A percentile compares a stretch with the other conserved stretches of the same genome.
Conservation (phyloP, 1,140 invertebrate genomes). For the Eumaeus atala region DNA sequence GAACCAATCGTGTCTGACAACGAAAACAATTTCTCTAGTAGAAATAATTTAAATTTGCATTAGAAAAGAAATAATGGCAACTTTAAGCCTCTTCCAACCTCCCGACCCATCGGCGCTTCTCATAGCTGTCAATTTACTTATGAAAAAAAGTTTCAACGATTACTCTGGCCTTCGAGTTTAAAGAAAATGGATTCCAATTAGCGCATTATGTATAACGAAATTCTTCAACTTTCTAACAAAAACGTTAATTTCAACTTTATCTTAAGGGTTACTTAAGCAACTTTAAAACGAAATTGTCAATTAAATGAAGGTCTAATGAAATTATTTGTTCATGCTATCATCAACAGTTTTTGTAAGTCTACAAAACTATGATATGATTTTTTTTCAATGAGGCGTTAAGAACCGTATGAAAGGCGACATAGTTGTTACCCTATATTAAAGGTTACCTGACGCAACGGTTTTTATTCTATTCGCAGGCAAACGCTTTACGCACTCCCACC, state of each 20-base stretch:
- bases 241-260: slow-evolving; percentile 10
- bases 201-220: slow-evolving; percentile 1
- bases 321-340: too few relatives aligned
- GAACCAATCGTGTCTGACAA: not conserved
- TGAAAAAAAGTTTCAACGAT: slow-evolving; percentile 7
- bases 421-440: too few relatives aligned
- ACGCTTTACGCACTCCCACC: too few relatives aligned
- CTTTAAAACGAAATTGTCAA: not conserved
- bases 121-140: slow-evolving; percentile 9
- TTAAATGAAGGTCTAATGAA: not conserved
- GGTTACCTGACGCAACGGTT: too few relatives aligned
- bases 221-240: slow-evolving; percentile 9
- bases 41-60: slow-evolving; percentile 2
- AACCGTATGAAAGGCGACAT: too few relatives aligned
- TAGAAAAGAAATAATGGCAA: slow-evolving; percentile 9
- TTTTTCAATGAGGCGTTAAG: too few relatives aligned
- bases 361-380: too few relatives aligned
- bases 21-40: not conserved
- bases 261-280: slow-evolving; percentile 6
- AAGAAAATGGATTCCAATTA: slow-evolving; percentile 12
- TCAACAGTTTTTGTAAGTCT: too few relatives aligned
- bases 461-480: too few relatives aligned
- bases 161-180: slow-evolving; percentile 10
- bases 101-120: slow-evolving; percentile 6
- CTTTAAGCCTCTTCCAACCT: slow-evolving; percentile 5